phyloP scores from a whole-genome alignment of 2,113 vertebrate genomes.

The Chitala chitala region DNA sequence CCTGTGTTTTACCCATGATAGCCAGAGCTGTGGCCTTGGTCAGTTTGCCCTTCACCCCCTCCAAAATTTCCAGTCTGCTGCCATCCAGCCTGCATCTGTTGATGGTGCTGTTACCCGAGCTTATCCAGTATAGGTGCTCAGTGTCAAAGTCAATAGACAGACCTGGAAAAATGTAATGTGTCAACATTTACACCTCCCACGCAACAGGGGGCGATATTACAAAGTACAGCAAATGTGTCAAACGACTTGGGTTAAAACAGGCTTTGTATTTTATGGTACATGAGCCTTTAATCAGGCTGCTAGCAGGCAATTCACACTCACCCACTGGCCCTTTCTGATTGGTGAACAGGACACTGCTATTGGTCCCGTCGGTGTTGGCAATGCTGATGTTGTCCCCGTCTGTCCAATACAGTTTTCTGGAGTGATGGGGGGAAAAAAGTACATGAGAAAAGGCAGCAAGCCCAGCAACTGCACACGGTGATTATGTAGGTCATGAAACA shows the following conservation, averaged over 20 bases:
- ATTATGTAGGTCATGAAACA: background rate
- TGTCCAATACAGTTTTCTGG: conserved; percentile 94
- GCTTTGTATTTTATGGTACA: no score
- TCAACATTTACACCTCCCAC: no score
- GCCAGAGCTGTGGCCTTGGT: conserved; percentile 89
- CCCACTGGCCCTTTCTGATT: conserved; percentile 88
- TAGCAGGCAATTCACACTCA: conserved; percentile 51
- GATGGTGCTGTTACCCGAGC: conserved; percentile 87
- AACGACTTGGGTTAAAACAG: background rate
- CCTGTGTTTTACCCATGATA: conserved; percentile 80
- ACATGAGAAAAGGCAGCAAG: no score
- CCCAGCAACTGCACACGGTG: no score
- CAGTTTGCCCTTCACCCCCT: conserved; percentile 70
- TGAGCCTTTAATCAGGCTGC: no score
- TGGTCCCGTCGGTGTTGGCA: conserved; percentile 89
- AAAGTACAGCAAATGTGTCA: background rate
- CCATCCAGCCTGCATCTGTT: conserved; percentile 84
- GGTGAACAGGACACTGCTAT: conserved; percentile 78
- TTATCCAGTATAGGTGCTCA: conserved; percentile 90
- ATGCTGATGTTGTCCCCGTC: conserved; percentile 93
- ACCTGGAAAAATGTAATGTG: no score
- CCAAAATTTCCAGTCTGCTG: conserved; percentile 72
- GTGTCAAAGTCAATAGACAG: conserved; percentile 84
- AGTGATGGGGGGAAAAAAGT: conserved; percentile 1
- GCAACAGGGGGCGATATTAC: background rate